Conservation (phyloP, 2,113 vertebrate species). For the Nibea coibor region DNA sequence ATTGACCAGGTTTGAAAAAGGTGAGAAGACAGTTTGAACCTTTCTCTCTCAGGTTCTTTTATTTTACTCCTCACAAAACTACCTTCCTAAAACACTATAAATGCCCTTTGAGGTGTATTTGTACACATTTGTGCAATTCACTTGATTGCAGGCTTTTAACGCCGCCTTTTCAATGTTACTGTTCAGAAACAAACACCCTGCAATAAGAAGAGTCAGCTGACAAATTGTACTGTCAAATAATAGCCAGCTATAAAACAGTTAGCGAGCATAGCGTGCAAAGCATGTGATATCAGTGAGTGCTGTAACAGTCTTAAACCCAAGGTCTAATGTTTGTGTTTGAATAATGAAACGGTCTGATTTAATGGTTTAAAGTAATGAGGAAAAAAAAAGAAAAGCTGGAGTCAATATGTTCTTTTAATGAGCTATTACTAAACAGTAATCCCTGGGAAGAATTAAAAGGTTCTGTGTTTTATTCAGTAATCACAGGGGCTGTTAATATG, state of each 20-base stretch:
- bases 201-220: slow-evolving; percentile 1
- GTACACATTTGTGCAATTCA: neutral
- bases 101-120: neutral
- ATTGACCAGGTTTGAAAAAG: neutral
- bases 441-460: slow-evolving; percentile 70
- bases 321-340: slow-evolving; percentile 60
- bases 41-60: neutral
- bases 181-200: neutral
- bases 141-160: too few species aligned
- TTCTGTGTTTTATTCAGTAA: slow-evolving; percentile 70
- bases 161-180: neutral
- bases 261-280: neutral
- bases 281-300: slow-evolving; percentile 36
- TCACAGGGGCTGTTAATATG: slow-evolving; percentile 50
- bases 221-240: slow-evolving; percentile 20
- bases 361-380: slow-evolving; percentile 65
- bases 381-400: slow-evolving; percentile 1
- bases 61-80: neutral
- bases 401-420: slow-evolving; percentile 61
- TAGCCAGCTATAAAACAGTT: slow-evolving; percentile 37
- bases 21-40: neutral
- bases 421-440: slow-evolving; percentile 64
- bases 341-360: slow-evolving; percentile 62
- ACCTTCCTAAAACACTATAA: neutral
- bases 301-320: slow-evolving; percentile 40